phyloP scores from a whole-genome alignment of 2,797 vertebrate species.

The Chelmon rostratus region DNA sequence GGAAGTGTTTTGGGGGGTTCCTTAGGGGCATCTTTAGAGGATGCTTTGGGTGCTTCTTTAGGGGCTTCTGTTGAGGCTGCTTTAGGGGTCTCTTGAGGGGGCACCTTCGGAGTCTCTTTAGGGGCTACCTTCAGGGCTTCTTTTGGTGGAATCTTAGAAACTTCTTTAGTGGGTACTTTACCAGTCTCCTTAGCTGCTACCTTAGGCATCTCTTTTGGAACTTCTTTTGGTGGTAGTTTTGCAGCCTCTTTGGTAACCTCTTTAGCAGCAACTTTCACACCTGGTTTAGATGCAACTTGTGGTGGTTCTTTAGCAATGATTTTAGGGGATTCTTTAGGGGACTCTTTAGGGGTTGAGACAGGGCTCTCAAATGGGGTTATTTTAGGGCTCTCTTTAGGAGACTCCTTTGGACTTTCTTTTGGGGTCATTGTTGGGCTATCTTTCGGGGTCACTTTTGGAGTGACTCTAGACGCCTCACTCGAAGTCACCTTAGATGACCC shows the following conservation, averaged over 20 bases:
- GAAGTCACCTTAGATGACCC: conserved; percentile 61
- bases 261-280: conserved; percentile 65
- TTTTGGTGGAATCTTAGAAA: conserved; percentile 34
- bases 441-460: conserved; percentile 69
- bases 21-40: conserved; percentile 53
- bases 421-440: conserved; percentile 70
- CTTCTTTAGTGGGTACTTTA: conserved; percentile 74
- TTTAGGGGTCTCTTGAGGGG: conserved; percentile 67
- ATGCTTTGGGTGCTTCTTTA: conserved; percentile 51
- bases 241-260: conserved; percentile 73
- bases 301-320: conserved; percentile 60
- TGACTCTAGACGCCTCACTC: conserved; percentile 65
- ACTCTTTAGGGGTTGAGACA: conserved; percentile 75
- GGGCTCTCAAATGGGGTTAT: conserved; percentile 76
- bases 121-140: conserved; percentile 25
- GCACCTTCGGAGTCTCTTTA: conserved; percentile 57
- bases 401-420: conserved; percentile 79
- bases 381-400: conserved; percentile 82
- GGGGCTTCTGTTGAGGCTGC: conserved; percentile 31
- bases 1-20: conserved; percentile 50
- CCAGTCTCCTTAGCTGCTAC: conserved; percentile 56
- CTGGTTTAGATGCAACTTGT: conserved; percentile 65
- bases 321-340: conserved; percentile 67
- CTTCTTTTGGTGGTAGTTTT: conserved; percentile 77
- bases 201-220: conserved; percentile 64